phyloP scores from a whole-genome alignment of 1,140 invertebrate genomes.

The Latrodectus geometricus region DNA sequence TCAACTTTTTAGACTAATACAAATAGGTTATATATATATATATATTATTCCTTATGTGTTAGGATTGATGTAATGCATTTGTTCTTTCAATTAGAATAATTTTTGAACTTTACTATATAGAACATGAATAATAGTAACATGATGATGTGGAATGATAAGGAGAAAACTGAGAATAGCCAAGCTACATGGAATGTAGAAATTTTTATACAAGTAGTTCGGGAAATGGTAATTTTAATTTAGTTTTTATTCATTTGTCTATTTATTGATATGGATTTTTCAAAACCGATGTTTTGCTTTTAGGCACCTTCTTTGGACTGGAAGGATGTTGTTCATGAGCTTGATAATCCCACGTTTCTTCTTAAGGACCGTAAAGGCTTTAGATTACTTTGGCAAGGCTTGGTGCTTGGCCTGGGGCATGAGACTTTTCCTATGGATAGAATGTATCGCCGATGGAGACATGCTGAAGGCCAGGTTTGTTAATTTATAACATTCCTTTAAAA shows the following conservation, averaged over 20 bases:
- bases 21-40: too few species aligned
- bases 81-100: neutral
- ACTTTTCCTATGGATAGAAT: slow-evolving; percentile 91
- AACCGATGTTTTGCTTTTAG: slow-evolving; percentile 65
- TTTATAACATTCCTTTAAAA: neutral
- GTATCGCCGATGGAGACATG: slow-evolving; percentile 91
- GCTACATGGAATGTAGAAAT: slow-evolving; percentile 93
- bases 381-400: slow-evolving; percentile 83
- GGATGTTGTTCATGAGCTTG: slow-evolving; percentile 89
- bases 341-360: slow-evolving; percentile 89
- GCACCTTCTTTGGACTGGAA: slow-evolving; percentile 87
- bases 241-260: slow-evolving; percentile 38
- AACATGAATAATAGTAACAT: slow-evolving; percentile 37
- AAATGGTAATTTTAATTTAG: slow-evolving; percentile 74
- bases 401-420: slow-evolving; percentile 78
- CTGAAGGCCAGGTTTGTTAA: slow-evolving; percentile 79
- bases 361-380: slow-evolving; percentile 86
- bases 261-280: too few species aligned
- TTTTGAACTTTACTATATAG: slow-evolving; percentile 21
- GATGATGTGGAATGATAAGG: slow-evolving; percentile 68
- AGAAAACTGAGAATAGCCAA: slow-evolving; percentile 67
- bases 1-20: neutral
- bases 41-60: too few species aligned
- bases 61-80: neutral
- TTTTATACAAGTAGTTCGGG: slow-evolving; percentile 90